These are phyloP conservation scores for Colistium nudipinnis DNA, from an alignment of 2,113 vertebrate species.

Conservation along the genomic window DNA sequence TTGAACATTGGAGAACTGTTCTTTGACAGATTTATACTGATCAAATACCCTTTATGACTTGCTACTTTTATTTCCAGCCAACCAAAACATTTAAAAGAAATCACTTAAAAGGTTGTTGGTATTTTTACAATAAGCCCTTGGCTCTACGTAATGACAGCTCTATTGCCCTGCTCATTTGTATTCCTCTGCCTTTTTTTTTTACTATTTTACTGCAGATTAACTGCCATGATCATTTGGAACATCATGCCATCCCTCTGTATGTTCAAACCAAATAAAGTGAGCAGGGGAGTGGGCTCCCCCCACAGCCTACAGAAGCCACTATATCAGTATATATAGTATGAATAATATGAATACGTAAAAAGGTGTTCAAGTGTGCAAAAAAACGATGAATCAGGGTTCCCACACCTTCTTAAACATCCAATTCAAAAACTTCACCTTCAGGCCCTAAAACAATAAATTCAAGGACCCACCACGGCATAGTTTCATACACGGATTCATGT, in stretches of 20 bases:
- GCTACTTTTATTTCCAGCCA: background rate
- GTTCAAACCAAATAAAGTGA: constrained; percentile 40
- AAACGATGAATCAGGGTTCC: background rate
- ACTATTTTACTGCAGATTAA: constrained; percentile 52
- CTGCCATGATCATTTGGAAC: constrained; percentile 66
- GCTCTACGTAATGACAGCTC: constrained; percentile 73
- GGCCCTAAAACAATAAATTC: background rate
- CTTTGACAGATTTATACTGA: background rate
- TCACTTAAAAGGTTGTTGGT: background rate
- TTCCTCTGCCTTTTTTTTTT: constrained; percentile 40
- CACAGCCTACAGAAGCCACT: constrained; percentile 32
- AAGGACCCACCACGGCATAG: background rate
- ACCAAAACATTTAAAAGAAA: background rate
- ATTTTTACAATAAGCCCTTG: no score
- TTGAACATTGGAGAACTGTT: background rate
- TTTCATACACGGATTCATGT: no score
- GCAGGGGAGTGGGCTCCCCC: constrained; percentile 16
- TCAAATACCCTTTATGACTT: background rate
- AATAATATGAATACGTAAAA: constrained; percentile 33
- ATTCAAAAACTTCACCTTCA: no score
- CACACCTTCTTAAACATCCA: background rate
- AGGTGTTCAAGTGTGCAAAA: constrained; percentile 12
- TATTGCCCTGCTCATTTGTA: constrained; percentile 62
- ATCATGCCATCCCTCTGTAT: constrained; percentile 57
- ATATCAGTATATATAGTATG: constrained; percentile 23